Evolutionary conservation across 2,113 vertebrate genomes (phyloP).

Genomic region (Daboia siamensis): DNA sequence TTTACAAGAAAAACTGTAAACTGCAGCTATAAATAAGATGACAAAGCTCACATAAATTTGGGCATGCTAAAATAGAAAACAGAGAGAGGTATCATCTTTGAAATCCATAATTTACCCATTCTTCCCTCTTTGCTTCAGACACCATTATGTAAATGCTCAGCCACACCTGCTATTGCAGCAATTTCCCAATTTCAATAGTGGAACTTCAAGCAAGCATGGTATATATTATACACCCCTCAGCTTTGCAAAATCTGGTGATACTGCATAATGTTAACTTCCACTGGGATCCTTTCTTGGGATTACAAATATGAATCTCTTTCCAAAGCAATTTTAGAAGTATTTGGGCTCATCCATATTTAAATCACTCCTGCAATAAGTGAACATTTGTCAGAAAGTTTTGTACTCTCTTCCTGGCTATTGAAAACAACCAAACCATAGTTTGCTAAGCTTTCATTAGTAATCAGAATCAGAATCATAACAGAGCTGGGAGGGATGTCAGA

Average conservation of each 20-base stretch:
- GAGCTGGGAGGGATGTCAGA: not conserved
- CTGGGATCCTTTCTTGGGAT: not conserved
- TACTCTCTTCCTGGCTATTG: not conserved
- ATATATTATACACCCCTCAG: not conserved
- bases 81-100: not conserved
- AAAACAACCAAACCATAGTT: not conserved
- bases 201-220: not conserved
- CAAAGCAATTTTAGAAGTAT: not conserved
- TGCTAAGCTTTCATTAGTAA: not conserved
- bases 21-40: not conserved
- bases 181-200: not conserved
- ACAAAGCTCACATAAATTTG: fast-evolving
- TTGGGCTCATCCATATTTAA: fast-evolving
- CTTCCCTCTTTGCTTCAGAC: not conserved
- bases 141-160: not conserved
- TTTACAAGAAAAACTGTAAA: not conserved
- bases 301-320: not conserved
- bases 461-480: not conserved
- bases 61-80: not conserved
- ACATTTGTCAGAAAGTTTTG: not conserved
- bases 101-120: not conserved
- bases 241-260: not conserved
- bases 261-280: fast-evolving
- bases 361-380: not conserved
- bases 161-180: not conserved